Conservation (phyloP, 2,888 invertebrate species). For the Pristionchus maxplancki region DNA sequence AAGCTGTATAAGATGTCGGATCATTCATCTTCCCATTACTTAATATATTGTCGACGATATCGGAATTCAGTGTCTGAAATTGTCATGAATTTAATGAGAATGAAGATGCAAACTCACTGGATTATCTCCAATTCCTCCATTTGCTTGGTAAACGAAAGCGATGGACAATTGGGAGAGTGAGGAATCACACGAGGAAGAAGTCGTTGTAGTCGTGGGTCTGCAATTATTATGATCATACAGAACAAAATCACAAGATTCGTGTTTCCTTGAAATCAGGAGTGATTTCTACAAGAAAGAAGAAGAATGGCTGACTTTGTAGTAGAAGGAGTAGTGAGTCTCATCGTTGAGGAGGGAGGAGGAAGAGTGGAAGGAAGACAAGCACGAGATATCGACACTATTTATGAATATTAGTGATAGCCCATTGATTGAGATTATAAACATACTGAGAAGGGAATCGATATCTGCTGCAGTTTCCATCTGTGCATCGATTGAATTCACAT, state of each 20-base stretch:
- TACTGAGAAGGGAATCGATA: neutral
- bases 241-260: neutral
- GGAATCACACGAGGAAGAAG: neutral
- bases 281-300: neutral
- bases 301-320: neutral
- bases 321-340: neutral
- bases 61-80: neutral
- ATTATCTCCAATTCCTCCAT: neutral
- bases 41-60: neutral
- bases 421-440: neutral
- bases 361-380: neutral
- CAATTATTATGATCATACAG: neutral
- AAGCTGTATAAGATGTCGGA: neutral
- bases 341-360: neutral
- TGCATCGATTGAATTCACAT: neutral
- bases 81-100: neutral
- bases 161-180: neutral
- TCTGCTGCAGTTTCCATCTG: neutral
- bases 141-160: conserved; percentile 3
- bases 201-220: neutral
- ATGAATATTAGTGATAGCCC: neutral
- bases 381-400: neutral
- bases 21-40: neutral
- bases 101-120: neutral
- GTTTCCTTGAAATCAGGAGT: too few relatives aligned